phyloP scores from a whole-genome alignment of 2,888 invertebrate genomes.

The Latrodectus elegans region DNA sequence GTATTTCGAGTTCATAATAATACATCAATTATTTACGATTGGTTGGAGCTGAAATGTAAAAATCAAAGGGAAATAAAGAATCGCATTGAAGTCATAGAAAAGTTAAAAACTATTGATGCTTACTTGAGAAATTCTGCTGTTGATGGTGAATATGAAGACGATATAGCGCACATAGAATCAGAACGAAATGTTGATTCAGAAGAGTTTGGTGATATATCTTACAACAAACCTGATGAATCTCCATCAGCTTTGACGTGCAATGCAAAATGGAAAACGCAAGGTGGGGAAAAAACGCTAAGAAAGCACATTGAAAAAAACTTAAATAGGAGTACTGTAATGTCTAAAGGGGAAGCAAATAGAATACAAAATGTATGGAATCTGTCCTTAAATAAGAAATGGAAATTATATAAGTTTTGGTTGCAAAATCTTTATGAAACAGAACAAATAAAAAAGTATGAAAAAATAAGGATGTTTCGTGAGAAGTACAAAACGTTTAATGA shows the following conservation, averaged over 20 bases:
- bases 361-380: conserved; percentile 47
- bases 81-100: conserved; percentile 21
- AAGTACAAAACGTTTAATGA: conserved; percentile 18
- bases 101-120: conserved; percentile 3
- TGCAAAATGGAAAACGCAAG: conserved; percentile 5
- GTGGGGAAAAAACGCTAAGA: background rate
- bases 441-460: background rate
- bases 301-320: background rate
- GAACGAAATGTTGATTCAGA: conserved; percentile 26
- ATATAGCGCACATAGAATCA: conserved; percentile 47
- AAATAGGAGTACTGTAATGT: background rate
- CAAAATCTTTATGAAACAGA: conserved; percentile 3
- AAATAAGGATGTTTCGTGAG: conserved; percentile 7
- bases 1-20: background rate
- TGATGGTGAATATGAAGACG: background rate
- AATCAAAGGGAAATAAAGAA: background rate
- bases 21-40: background rate
- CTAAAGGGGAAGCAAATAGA: background rate
- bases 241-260: background rate
- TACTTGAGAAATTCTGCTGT: background rate
- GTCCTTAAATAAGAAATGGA: conserved; percentile 18
- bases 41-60: background rate
- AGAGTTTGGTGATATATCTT: conserved; percentile 25
- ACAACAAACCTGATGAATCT: background rate
- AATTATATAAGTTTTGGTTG: conserved; percentile 58